Percentiles rank a stretch among this genome's conserved stretches.
Evolutionary conservation across 2,113 vertebrate genomes (phyloP).

Genomic region (Cryptotis parvus): DNA sequence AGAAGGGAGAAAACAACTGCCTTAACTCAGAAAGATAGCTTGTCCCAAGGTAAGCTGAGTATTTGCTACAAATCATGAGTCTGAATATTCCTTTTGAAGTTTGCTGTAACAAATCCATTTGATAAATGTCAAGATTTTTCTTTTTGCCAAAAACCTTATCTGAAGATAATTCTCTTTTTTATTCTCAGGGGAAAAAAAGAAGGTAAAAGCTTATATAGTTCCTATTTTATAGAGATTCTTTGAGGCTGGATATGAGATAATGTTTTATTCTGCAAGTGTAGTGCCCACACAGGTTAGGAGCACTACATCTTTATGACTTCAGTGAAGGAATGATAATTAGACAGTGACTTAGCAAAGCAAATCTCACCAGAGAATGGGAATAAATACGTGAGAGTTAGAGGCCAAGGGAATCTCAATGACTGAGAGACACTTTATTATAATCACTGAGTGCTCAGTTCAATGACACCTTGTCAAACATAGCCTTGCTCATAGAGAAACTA

Average conservation of each 20-base stretch:
- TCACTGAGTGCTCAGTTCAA: background rate
- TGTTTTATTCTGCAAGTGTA: background rate
- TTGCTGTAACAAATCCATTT: background rate
- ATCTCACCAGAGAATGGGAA: background rate
- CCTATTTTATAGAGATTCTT: background rate
- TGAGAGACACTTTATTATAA: conserved; percentile 21
- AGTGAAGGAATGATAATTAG: background rate
- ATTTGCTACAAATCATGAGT: conserved; percentile 36
- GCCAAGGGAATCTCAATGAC: background rate
- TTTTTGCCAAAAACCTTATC: background rate
- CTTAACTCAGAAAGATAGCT: background rate
- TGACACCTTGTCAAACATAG: background rate
- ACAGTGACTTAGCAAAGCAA: conserved; percentile 16
- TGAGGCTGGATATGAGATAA: background rate
- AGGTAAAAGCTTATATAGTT: background rate
- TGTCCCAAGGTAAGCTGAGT: background rate
- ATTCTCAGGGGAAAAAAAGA: background rate
- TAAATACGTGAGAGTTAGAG: background rate
- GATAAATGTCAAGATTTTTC: too few relatives aligned
- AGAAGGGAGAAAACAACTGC: background rate
- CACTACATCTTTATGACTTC: background rate
- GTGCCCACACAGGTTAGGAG: background rate
- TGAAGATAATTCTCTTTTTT: conserved; percentile 44
- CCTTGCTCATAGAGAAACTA: background rate
- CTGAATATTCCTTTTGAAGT: background rate